Percentiles rank a stretch among this genome's conserved stretches.
Evolutionary conservation across 2,113 vertebrate genomes (phyloP).

Genomic region (Rhinogobius similis): DNA sequence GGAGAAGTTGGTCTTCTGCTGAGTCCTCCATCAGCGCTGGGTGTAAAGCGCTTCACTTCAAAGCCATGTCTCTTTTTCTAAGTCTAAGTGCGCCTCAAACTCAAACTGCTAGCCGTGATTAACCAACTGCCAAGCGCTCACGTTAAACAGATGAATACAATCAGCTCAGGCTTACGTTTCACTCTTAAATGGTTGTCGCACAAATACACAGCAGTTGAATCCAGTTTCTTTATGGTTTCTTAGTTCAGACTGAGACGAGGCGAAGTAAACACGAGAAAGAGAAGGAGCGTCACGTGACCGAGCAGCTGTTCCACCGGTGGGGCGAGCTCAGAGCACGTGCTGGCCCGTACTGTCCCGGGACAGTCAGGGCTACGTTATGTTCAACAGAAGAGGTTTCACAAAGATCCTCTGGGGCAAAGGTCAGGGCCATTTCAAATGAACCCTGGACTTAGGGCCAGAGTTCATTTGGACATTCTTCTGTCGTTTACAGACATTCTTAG

Average conservation of each 20-base stretch:
- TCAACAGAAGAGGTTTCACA: no score
- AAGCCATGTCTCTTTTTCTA: neutral
- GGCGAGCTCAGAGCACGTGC: neutral
- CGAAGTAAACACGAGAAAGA: slow-evolving; percentile 23
- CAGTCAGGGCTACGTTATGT: no score
- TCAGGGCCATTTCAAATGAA: no score
- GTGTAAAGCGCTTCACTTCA: neutral
- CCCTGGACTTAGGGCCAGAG: no score
- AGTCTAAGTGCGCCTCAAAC: neutral
- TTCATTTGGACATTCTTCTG: no score
- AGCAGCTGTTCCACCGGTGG: neutral
- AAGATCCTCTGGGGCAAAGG: no score
- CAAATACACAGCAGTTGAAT: neutral
- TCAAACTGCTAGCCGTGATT: neutral
- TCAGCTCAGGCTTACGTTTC: neutral
- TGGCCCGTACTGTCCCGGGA: neutral
- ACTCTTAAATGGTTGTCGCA: neutral
- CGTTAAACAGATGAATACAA: neutral
- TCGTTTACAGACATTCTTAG: no score
- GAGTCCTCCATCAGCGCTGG: slow-evolving; percentile 49
- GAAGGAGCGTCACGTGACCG: slow-evolving; percentile 56
- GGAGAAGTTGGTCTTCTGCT: slow-evolving; percentile 82
- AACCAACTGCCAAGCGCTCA: neutral
- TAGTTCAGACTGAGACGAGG: neutral
- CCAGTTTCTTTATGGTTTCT: neutral